Base-by-base conservation (phyloP, 1,140 invertebrate genomes). In the Paraescarpia echinospica region DNA sequence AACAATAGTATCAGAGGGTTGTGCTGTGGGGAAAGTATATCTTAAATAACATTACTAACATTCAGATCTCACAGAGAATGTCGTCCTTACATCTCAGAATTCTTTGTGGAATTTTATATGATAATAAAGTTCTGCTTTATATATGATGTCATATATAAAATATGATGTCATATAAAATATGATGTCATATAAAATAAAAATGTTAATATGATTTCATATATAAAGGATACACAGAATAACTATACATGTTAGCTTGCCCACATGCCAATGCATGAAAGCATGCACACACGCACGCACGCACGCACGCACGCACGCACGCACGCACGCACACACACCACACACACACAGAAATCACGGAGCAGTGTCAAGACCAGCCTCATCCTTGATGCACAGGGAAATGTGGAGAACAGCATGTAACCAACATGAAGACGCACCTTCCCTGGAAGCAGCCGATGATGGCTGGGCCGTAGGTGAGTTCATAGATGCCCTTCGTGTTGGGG, bases 401-500 rank as follows among this genome's bases (percentile, higher is more conserved):
- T n/a, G n/a, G n/a, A n/a, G n/a, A n/a, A n/a, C n/a, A n/a, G n/a
- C n/a, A n/a, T n/a, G n/a, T n/a, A n/a, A n/a, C 34, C 89, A 90
- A 90, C 33, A 12, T 90, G 34, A 90, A 33, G 90, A 22, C 90
- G 0, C 94, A 96, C 95, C 95, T 96, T 92, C 95, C 96, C 34
- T 94, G 94, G 33, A 92, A 93, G 91, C 94, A 94, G 88, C 95
- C 95, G 35, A 96, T 94, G 12, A 94, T 91, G 77, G 94, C 93
- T 4, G 96, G 96, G 48, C 94, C 93, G 94, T 94, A 96, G 35
- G 94, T 95, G 1, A 96, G 92, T 48, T 95, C 94, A 93, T 96
- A 96, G 6, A 95, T 94, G 93, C 94, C 95, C 89, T 95, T 95
- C 33, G 94, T 93, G 9, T 95, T 95, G 35, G 95, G 94, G 14